These are phyloP conservation scores for Hippocampus zosterae DNA, from an alignment of 2,113 vertebrate genomes.

Conservation along the genomic window DNA sequence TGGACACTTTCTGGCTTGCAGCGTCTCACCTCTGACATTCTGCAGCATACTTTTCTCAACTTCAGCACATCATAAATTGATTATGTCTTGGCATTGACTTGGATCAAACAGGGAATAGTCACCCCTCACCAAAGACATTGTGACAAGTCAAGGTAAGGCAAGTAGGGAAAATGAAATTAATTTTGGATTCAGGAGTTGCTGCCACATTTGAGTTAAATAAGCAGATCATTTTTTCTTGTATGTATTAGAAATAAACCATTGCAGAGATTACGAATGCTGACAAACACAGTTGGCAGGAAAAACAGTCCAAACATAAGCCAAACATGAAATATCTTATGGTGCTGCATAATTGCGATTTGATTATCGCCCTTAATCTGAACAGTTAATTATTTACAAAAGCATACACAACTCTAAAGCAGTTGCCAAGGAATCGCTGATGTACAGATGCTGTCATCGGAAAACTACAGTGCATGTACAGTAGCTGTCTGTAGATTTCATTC, in stretches of 20 bases:
- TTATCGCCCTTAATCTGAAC: neutral
- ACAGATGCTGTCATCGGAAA: too few species aligned
- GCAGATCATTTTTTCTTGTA: neutral
- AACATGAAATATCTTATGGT: neutral
- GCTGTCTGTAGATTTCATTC: neutral
- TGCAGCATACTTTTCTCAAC: neutral
- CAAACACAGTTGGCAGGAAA: neutral
- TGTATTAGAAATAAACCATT: neutral
- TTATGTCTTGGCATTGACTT: neutral
- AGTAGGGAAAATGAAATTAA: slow-evolving; percentile 4
- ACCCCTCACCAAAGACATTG: neutral
- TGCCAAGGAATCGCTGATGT: too few species aligned
- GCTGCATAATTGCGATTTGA: neutral
- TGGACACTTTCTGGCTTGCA: neutral
- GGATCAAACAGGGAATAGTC: slow-evolving; percentile 1
- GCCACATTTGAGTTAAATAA: neutral
- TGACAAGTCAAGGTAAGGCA: slow-evolving; percentile 8
- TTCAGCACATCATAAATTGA: slow-evolving; percentile 1
- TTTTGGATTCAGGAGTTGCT: neutral
- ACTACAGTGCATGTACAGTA: neutral
- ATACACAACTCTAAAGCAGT: neutral
- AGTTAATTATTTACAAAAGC: neutral
- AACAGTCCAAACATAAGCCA: neutral
- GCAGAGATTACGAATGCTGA: neutral
- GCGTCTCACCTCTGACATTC: neutral